These are phyloP conservation scores for Entomyzon cyanotis DNA, from an alignment of 2,113 vertebrate species.

Conservation along the genomic window DNA sequence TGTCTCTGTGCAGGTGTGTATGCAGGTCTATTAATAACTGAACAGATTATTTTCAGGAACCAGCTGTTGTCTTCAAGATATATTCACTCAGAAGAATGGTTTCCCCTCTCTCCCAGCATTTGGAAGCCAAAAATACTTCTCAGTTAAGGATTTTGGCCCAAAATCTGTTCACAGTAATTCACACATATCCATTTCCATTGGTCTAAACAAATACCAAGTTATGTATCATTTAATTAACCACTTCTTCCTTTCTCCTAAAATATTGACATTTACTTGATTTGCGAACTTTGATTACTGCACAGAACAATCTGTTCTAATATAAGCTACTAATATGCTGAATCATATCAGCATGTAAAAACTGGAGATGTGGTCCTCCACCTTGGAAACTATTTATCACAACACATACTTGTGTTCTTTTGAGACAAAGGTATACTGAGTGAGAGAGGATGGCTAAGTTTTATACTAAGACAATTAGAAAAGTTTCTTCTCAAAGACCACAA, in stretches of 20 bases:
- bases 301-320: not conserved
- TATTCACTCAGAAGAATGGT: not conserved
- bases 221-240: accelerated
- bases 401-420: not conserved
- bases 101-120: not conserved
- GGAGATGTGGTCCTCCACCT: not conserved
- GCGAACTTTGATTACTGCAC: not conserved
- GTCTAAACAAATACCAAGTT: not conserved
- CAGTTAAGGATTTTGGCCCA: not conserved
- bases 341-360: not conserved
- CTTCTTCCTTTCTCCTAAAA: not conserved
- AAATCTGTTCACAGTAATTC: not conserved
- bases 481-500: not conserved
- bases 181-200: not conserved
- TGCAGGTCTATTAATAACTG: not conserved
- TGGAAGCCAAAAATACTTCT: not conserved
- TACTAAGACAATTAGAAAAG: not conserved
- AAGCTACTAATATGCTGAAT: not conserved
- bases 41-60: not conserved
- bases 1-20: no score
- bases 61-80: not conserved
- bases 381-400: not conserved
- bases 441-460: not conserved
- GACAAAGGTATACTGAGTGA: not conserved
- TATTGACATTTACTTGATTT: not conserved